Evolutionary conservation across 2,797 vertebrate genomes (phyloP).

Genomic region (Ficedula albicollis): DNA sequence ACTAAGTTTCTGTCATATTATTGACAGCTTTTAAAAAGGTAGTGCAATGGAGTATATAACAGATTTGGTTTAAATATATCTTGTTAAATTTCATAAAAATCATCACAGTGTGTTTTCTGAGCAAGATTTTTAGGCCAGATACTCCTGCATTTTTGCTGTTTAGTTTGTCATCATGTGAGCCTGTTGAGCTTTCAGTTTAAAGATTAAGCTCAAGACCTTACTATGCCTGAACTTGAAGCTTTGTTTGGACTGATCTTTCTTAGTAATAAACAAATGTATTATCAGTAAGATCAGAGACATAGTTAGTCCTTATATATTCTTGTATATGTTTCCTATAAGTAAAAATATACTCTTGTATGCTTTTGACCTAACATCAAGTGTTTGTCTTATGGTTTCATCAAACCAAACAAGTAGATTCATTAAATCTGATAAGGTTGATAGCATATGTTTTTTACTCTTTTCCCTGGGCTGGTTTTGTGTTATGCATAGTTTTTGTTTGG

Average conservation of each 20-base stretch:
- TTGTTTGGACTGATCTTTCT: neutral
- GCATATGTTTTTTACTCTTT: neutral
- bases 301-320: neutral
- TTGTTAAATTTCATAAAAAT: neutral
- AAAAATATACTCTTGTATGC: neutral
- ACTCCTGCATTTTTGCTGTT: neutral
- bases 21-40: neutral
- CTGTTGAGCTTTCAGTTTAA: neutral
- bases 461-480: neutral
- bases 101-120: neutral
- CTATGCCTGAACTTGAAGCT: neutral
- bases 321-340: neutral
- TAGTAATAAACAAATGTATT: neutral
- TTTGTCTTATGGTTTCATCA: neutral
- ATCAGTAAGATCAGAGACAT: neutral
- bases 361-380: neutral
- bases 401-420: neutral
- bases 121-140: neutral
- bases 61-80: neutral
- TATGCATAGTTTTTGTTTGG: neutral
- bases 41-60: neutral
- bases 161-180: neutral
- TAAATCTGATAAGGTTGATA: neutral
- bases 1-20: neutral
- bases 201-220: neutral